Evolutionary conservation across 2,113 vertebrate genomes (phyloP).

Genomic region (Bagarius yarrelli): DNA sequence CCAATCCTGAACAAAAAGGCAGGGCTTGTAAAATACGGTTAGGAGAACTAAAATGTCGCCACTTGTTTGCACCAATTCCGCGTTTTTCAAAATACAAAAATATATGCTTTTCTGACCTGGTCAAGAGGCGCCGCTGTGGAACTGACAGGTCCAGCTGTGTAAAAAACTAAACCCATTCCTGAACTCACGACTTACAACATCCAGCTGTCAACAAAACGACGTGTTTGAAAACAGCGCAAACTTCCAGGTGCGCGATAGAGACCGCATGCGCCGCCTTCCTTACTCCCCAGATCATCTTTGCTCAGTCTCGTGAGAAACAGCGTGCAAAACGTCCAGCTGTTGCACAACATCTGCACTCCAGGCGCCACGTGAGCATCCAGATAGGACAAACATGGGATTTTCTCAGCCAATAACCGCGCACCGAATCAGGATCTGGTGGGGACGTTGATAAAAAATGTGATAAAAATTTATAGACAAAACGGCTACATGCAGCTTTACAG

Average conservation of each 20-base stretch:
- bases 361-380: constrained; percentile 67
- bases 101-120: constrained; percentile 64
- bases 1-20: background rate
- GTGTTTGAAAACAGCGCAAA: constrained; percentile 41
- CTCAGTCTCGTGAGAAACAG: constrained; percentile 52
- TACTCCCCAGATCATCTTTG: constrained; percentile 28
- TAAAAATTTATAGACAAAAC: background rate
- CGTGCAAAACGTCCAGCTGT: constrained; percentile 55
- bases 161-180: constrained; percentile 74
- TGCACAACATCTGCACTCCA: constrained; percentile 64
- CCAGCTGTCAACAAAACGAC: constrained; percentile 24
- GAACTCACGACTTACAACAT: constrained; percentile 43
- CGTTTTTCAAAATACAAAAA: background rate
- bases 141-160: constrained; percentile 63
- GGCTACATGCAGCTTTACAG: too few relatives aligned
- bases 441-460: background rate
- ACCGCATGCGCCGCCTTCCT: constrained; percentile 59
- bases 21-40: background rate
- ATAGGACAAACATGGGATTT: constrained; percentile 49
- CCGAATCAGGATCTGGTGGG: constrained; percentile 55
- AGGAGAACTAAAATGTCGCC: background rate
- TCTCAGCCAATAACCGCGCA: constrained; percentile 54
- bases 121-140: constrained; percentile 64
- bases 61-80: background rate
- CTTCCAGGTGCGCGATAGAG: constrained; percentile 44